Base-by-base conservation (phyloP, 2,888 invertebrate species). In the Volucella bombylans region DNA sequence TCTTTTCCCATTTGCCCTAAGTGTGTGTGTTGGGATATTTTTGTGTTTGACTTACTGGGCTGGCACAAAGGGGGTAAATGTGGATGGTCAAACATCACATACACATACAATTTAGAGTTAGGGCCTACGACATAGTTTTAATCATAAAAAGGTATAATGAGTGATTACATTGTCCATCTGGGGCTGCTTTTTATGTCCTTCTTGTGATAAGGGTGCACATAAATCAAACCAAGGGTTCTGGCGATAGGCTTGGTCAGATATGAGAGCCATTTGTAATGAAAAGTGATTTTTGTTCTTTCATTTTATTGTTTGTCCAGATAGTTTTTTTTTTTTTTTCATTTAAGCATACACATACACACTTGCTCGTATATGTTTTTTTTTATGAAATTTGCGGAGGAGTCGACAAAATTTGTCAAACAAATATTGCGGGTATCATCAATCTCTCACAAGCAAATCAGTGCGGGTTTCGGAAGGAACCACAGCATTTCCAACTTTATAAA, bases 231-330 rank as follows among this genome's bases (percentile, higher is more conserved):
- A 41, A 47, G 64, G 64, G 50, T 47, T 39, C 39, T 0, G 9
- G 55, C n/a, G 18, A 50, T 49, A 31, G 45, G 62, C 50, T 54
- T 54, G 14, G 23, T 67, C 18, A 68, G 64, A 45, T 74, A 68
- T 73, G 59, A 61, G 52, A 74, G 74, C 54, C 74, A 65, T 79
- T 79, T 79, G 50, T 61, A 61, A 83, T 79, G 73, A 83, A 47
- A 38, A 68, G 65, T 68, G 79, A 65, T 68, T 83, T 69, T 65
- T 45, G 54, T 82, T 55, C 59, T 69, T 69, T 45, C 31, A 57
- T 50, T 50, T 57, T 18, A 31, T 11, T 43, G 15, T 43, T 39
- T 38, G 64, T 31, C 6, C 31, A 31, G 31, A 6, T 31, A 31
- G 31, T 31, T 31, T 31, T 31, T 31, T 31, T 31, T 31, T 31